phyloP scores from a whole-genome alignment of 2,888 invertebrate species.

The Cheilosia variabilis region DNA sequence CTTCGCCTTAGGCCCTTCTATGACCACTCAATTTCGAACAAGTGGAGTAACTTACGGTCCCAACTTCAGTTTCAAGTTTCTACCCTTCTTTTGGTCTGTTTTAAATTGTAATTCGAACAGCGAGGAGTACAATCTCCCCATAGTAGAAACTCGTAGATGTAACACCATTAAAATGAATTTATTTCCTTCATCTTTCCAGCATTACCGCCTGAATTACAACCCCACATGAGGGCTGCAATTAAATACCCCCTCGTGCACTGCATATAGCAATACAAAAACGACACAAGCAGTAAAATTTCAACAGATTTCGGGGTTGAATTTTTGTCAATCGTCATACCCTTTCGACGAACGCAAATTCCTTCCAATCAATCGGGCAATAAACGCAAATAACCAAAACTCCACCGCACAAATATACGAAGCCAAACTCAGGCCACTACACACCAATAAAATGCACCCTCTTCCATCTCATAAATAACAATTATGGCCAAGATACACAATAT shows the following conservation, averaged over 20 bases:
- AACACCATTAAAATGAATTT: too few species aligned
- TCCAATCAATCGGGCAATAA: slow-evolving; percentile 63
- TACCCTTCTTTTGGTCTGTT: too few species aligned
- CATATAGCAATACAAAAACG: background rate
- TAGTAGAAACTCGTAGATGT: too few species aligned
- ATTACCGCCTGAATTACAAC: too few species aligned
- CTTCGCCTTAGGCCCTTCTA: too few species aligned
- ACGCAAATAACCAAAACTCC: slow-evolving; percentile 40
- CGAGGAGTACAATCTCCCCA: too few species aligned
- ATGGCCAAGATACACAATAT: slow-evolving; percentile 57
- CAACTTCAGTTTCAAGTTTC: too few species aligned
- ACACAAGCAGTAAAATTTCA: slow-evolving; percentile 10
- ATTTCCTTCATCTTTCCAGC: too few species aligned
- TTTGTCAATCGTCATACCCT: background rate
- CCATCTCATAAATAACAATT: slow-evolving; percentile 69
- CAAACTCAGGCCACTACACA: background rate
- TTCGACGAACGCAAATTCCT: slow-evolving; percentile 24
- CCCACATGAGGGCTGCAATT: background rate
- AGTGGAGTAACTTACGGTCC: too few species aligned
- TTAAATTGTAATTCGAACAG: too few species aligned
- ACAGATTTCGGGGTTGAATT: background rate
- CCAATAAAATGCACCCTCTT: slow-evolving; percentile 67
- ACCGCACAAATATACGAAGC: background rate
- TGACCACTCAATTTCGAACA: too few species aligned
- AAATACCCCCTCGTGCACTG: background rate